Conservation (phyloP, 2,797 vertebrate species). For the Myripristis jacobus region DNA sequence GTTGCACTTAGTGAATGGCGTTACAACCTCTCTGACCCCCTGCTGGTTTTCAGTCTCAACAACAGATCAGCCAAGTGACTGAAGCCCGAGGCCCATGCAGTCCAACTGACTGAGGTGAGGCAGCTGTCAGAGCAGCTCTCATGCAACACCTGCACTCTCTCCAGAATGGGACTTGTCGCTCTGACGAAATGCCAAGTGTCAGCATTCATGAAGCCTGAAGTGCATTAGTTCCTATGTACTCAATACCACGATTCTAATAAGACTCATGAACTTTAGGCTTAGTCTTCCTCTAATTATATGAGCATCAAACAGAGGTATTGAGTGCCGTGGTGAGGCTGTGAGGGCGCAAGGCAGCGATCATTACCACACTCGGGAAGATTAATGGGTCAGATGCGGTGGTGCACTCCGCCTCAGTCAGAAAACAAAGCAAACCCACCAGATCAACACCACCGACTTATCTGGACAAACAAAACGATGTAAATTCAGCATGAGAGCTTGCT, state of each 20-base stretch:
- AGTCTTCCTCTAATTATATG: conserved; percentile 73
- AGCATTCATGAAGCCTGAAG: conserved; percentile 27
- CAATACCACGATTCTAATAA: conserved; percentile 61
- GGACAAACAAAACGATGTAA: too few relatives aligned
- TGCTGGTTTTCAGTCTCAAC: conserved; percentile 45
- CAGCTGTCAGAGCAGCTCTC: conserved; percentile 3
- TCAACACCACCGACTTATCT: conserved; percentile 33
- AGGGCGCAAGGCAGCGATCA: conserved; percentile 59
- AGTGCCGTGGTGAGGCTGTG: conserved; percentile 44
- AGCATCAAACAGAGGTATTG: conserved; percentile 71
- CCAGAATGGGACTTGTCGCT: conserved; percentile 35
- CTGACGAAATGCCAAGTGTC: conserved; percentile 62
- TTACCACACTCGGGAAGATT: conserved; percentile 73
- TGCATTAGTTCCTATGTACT: conserved; percentile 23
- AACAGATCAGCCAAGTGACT: conserved; percentile 56
- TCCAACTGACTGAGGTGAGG: conserved; percentile 27
- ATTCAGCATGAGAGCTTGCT: conserved; percentile 1
- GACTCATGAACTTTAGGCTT: conserved; percentile 64
- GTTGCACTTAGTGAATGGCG: conserved; percentile 27
- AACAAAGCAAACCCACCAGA: conserved; percentile 40
- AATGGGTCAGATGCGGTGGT: conserved; percentile 62
- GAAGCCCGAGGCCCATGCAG: conserved; percentile 60
- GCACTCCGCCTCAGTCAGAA: conserved; percentile 33
- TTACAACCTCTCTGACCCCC: conserved; percentile 55
- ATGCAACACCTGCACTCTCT: conserved; percentile 42